Percentiles rank a stretch among this genome's conserved stretches.
phyloP scores from a whole-genome alignment of 2,888 invertebrate species.

The Chaitophorus viminalis region DNA sequence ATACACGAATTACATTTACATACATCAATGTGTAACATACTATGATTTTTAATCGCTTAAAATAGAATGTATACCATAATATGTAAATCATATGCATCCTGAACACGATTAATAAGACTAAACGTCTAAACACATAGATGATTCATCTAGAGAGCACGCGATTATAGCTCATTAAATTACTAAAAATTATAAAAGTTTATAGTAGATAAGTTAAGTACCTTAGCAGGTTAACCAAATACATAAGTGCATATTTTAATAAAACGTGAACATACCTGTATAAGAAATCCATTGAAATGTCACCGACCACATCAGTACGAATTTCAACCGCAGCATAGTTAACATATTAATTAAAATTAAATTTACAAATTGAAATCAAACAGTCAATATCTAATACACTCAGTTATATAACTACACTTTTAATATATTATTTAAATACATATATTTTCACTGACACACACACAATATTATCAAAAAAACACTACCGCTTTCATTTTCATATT shows the following conservation, averaged over 20 bases:
- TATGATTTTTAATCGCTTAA: neutral
- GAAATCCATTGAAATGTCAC: slow-evolving; percentile 49
- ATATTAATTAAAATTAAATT: slow-evolving; percentile 23
- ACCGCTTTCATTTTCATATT: neutral
- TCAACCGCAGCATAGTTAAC: slow-evolving; percentile 15
- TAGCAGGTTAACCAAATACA: neutral
- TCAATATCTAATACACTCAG: neutral
- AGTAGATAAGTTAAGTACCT: neutral
- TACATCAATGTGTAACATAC: neutral
- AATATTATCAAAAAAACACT: slow-evolving; percentile 21
- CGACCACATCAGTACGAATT: slow-evolving; percentile 13
- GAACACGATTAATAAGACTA: neutral
- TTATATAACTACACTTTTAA: neutral
- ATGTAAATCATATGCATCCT: neutral
- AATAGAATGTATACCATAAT: neutral
- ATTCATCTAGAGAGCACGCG: neutral
- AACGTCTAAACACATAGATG: neutral
- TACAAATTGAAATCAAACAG: neutral
- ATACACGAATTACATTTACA: neutral
- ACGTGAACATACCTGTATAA: slow-evolving; percentile 37
- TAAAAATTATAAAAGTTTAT: neutral
- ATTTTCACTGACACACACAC: neutral
- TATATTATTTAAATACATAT: neutral
- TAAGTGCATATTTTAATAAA: neutral
- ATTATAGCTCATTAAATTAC: too few species aligned